These are phyloP conservation scores for Himalopsyche anomala DNA, from an alignment of 2,888 invertebrate genomes.

Conservation along the genomic window DNA sequence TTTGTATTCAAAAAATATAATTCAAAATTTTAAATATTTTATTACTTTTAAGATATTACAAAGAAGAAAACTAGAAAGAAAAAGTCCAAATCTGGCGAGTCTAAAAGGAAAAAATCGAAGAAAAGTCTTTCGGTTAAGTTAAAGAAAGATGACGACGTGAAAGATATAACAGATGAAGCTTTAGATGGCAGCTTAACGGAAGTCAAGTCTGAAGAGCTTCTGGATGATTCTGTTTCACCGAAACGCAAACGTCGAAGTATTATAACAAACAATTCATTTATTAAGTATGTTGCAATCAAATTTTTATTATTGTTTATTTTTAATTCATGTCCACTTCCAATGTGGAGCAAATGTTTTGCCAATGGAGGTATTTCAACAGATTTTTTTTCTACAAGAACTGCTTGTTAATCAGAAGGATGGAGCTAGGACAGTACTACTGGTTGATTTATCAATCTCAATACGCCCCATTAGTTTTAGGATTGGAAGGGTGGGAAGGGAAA, in stretches of 20 bases:
- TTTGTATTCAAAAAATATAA: no score
- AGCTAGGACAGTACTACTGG: no score
- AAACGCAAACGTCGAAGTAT: slow-evolving; percentile 41
- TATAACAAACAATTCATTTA: slow-evolving; percentile 54
- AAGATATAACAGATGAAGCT: background rate
- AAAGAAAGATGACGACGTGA: slow-evolving; percentile 45
- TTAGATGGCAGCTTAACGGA: background rate
- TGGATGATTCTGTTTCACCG: slow-evolving; percentile 1
- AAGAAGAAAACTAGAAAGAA: slow-evolving; percentile 53
- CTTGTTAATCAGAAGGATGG: no score
- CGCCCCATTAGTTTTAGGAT: no score
- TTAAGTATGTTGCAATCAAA: slow-evolving; percentile 49
- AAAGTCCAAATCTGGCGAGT: slow-evolving; percentile 20
- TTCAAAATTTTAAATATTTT: no score
- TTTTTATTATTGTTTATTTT: background rate
- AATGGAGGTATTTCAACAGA: no score
- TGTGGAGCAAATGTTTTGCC: no score
- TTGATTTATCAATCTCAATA: no score
- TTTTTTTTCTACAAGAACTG: no score
- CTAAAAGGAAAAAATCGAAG: slow-evolving; percentile 43
- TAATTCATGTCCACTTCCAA: no score
- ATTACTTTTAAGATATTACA: background rate
- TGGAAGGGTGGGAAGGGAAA: no score
- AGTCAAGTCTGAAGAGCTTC: slow-evolving; percentile 37
- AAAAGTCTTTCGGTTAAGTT: background rate